Evolutionary conservation across 2,113 vertebrate genomes (phyloP), one percentile per base, ranked within the genome.

Genomic region (Sciurus niger): DNA sequence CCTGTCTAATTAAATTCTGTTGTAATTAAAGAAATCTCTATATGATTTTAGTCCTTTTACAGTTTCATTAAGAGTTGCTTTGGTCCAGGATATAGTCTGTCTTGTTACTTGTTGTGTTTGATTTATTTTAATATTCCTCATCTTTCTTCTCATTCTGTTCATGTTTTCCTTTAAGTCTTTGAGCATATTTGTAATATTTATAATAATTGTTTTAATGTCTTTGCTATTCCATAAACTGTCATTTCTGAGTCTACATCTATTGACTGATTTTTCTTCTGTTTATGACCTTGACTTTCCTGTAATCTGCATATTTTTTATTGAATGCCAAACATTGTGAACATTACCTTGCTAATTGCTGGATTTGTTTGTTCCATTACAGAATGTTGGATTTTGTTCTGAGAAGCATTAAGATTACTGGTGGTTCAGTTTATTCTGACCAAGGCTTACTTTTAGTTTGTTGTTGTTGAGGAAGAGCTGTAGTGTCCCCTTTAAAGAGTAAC

Each of bases 361-460:
- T 93, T 96, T 84, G 53, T 87, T 92, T 89, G 0, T 92, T 90
- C 60, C 51, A 88, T 82, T 91, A 77, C 67, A 96, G 88, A 58
- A 48, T 80, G 43, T 77, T 89, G 25, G 20, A 68, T 55, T 95
- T 85, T 77, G 87, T 92, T 96, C 43, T 84, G 18, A 51, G 43
- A 82, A n/a, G 43, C 43, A 90, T 11, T 70, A 16, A 88, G 65
- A 28, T 84, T 87, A n/a, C 16, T 80, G 70, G 67, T 14, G 17
- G 37, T 40, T 97, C 60, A 82, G 20, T 67, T 68, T 92, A 34
- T 90, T 89, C 32, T 8, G 53, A 72, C 18, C 24, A 89, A 60
- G 53, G 6, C 43, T 86, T 88, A 13, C 51, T 88, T 86, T 82
- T 65, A 55, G 3, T 13, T 92, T 60, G 2, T 46, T 60, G 3